phyloP scores from a whole-genome alignment of 2,888 invertebrate species.

The Drosophila kanekoi region DNA sequence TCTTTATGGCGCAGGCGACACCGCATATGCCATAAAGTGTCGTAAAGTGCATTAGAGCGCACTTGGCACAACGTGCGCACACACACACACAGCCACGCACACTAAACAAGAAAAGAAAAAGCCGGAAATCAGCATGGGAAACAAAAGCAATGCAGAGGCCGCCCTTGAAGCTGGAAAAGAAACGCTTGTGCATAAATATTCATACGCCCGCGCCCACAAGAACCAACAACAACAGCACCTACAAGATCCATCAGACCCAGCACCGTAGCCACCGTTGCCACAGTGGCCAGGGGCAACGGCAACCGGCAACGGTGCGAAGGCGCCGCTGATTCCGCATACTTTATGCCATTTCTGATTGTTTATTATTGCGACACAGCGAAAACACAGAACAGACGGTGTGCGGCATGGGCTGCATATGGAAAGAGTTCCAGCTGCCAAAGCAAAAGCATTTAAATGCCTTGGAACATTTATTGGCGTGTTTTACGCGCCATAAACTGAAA shows the following conservation, averaged over 20 bases:
- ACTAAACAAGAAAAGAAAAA: constrained; percentile 40
- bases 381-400: neutral
- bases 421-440: constrained; percentile 52
- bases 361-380: constrained; percentile 69
- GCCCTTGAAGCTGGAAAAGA: constrained; percentile 39
- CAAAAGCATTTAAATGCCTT: constrained; percentile 73
- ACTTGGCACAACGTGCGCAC: constrained; percentile 55
- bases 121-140: constrained; percentile 42
- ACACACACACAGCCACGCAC: neutral
- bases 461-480: constrained; percentile 81
- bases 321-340: constrained; percentile 67
- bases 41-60: constrained; percentile 78
- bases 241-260: constrained; percentile 4
- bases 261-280: neutral
- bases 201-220: constrained; percentile 50
- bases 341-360: constrained; percentile 78
- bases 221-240: constrained; percentile 19
- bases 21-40: constrained; percentile 71
- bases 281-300: constrained; percentile 14
- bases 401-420: neutral
- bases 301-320: constrained; percentile 23
- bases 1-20: constrained; percentile 34
- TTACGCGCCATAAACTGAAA: constrained; percentile 82
- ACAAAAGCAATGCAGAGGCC: constrained; percentile 42
- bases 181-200: constrained; percentile 69